Evolutionary conservation across 1,140 invertebrate species (phyloP).

Genomic region (Trigoniulus corallinus): DNA sequence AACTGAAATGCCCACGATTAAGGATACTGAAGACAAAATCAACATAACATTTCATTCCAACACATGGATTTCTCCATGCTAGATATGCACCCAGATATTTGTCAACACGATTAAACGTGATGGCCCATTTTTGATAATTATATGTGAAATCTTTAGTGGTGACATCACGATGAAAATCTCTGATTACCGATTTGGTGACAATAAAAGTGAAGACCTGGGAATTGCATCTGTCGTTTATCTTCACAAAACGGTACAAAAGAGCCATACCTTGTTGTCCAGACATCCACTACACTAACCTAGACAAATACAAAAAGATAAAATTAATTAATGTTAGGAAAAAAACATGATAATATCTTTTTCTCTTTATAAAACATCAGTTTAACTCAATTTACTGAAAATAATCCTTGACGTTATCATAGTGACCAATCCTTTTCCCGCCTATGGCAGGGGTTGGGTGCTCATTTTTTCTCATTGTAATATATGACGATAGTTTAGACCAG

Average conservation of each 20-base stretch:
- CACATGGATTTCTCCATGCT: constrained; percentile 55
- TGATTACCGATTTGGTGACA: constrained; percentile 56
- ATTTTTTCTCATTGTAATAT: too few species aligned
- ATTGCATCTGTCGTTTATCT: constrained; percentile 62
- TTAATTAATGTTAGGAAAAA: too few species aligned
- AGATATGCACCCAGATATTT: constrained; percentile 64
- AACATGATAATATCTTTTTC: too few species aligned
- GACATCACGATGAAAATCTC: constrained; percentile 60
- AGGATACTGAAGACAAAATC: constrained; percentile 71
- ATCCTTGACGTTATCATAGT: too few species aligned
- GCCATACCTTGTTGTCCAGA: constrained; percentile 57
- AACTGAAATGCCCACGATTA: constrained; percentile 69
- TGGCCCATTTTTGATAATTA: constrained; percentile 73
- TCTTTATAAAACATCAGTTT: too few species aligned
- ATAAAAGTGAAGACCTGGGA: constrained; percentile 73
- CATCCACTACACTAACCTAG: too few species aligned
- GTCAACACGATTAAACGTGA: constrained; percentile 60
- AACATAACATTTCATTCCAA: constrained; percentile 54
- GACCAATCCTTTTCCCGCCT: too few species aligned
- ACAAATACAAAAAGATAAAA: too few species aligned
- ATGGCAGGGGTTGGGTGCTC: too few species aligned
- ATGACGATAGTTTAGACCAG: too few species aligned
- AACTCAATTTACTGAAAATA: too few species aligned
- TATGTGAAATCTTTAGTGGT: constrained; percentile 70
- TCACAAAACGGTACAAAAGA: constrained; percentile 64